These are phyloP conservation scores for Oncorhynchus keta DNA, from an alignment of 2,113 vertebrate genomes.

Conservation along the genomic window DNA sequence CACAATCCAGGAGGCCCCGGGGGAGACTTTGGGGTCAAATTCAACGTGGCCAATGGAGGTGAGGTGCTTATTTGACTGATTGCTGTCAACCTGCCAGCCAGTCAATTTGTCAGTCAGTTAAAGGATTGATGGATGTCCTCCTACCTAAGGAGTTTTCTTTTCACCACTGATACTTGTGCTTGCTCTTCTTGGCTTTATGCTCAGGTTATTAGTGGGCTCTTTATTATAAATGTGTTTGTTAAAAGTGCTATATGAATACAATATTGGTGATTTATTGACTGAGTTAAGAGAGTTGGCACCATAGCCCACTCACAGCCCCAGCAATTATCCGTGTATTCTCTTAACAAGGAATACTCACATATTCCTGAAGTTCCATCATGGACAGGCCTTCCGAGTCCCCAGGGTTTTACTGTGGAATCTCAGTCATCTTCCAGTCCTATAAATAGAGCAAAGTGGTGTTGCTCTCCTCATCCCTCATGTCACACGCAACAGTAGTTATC, in stretches of 20 bases:
- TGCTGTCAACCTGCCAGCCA: too few relatives aligned
- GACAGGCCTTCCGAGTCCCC: background rate
- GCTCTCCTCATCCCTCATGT: background rate
- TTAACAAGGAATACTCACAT: background rate
- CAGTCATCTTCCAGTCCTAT: slow-evolving; percentile 12
- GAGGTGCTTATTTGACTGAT: slow-evolving; percentile 32
- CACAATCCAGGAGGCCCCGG: slow-evolving; percentile 93
- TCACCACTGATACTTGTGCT: too few relatives aligned
- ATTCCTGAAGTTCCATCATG: background rate
- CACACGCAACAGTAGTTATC: background rate
- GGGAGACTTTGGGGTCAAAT: slow-evolving; percentile 97
- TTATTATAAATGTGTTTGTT: background rate
- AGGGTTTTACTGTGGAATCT: slow-evolving; percentile 9
- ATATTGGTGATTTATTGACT: background rate
- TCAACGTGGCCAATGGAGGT: slow-evolving; percentile 97
- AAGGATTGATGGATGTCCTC: background rate
- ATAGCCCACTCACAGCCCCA: background rate
- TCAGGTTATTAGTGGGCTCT: too few relatives aligned
- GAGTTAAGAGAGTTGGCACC: background rate
- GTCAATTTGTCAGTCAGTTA: background rate
- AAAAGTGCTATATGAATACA: background rate
- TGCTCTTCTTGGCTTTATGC: too few relatives aligned
- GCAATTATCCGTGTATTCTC: background rate
- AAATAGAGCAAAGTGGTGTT: slow-evolving; percentile 15
- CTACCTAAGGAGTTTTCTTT: too few relatives aligned